phyloP scores from a whole-genome alignment of 2,888 invertebrate genomes.

The Tineola bisselliella region DNA sequence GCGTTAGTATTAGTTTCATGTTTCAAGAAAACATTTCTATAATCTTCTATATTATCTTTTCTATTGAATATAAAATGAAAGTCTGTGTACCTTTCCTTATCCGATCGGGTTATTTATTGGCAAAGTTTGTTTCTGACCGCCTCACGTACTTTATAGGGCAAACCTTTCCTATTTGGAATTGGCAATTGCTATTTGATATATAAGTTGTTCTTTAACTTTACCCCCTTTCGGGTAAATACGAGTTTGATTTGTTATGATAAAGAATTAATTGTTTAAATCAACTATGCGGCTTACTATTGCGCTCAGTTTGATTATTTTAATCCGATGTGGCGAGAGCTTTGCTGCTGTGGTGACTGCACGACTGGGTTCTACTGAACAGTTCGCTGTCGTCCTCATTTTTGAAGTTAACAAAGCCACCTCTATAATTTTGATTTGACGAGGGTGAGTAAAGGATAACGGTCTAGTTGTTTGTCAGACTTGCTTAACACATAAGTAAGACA shows the following conservation, averaged over 20 bases:
- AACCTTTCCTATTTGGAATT: conserved; percentile 60
- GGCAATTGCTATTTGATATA: conserved; percentile 60
- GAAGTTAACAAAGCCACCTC: too few relatives aligned
- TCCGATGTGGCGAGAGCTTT: too few relatives aligned
- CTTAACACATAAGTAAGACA: too few relatives aligned
- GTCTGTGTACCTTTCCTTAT: conserved; percentile 57
- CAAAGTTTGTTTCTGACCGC: conserved; percentile 66
- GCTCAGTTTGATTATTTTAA: too few relatives aligned
- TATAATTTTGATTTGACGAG: too few relatives aligned
- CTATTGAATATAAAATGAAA: conserved; percentile 64
- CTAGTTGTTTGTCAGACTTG: too few relatives aligned
- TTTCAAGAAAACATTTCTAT: neutral
- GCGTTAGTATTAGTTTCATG: neutral
- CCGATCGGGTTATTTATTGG: conserved; percentile 65
- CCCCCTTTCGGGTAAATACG: neutral
- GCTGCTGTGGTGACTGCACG: too few relatives aligned
- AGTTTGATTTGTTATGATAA: conserved; percentile 26
- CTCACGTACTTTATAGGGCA: conserved; percentile 64
- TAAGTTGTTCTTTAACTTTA: conserved; percentile 7
- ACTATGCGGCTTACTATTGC: too few relatives aligned
- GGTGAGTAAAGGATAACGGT: too few relatives aligned
- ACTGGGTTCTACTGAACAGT: too few relatives aligned
- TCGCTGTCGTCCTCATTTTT: too few relatives aligned
- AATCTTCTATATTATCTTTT: conserved; percentile 30
- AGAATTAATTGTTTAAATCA: conserved; percentile 39